These are phyloP conservation scores for Diabrotica virgifera DNA, from an alignment of 1,140 invertebrate genomes.

Conservation along the genomic window DNA sequence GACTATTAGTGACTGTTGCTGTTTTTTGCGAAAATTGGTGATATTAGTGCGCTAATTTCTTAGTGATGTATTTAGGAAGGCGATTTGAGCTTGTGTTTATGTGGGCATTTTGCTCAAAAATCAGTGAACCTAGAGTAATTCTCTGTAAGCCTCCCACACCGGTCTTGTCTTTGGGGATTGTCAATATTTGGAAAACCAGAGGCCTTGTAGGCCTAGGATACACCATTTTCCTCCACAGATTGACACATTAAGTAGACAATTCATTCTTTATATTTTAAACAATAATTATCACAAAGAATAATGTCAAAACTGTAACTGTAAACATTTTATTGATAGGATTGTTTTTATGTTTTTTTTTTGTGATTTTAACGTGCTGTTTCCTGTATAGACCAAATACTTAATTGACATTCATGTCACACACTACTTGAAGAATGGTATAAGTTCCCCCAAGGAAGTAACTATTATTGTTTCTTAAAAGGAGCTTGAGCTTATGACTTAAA, in stretches of 20 bases:
- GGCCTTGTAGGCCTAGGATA: not conserved
- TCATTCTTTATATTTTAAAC: too few relatives aligned
- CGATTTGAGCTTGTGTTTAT: not conserved
- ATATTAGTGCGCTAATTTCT: constrained; percentile 3
- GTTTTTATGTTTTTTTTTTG: not conserved
- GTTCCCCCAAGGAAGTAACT: too few relatives aligned
- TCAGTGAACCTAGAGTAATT: not conserved
- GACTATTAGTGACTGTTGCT: constrained; percentile 15
- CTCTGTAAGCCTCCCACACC: constrained; percentile 12
- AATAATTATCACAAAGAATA: too few relatives aligned
- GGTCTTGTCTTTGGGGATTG: constrained; percentile 17
- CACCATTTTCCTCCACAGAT: not conserved
- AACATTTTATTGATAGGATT: too few relatives aligned
- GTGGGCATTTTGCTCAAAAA: not conserved
- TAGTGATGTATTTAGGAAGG: constrained; percentile 5
- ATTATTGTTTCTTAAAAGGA: too few relatives aligned
- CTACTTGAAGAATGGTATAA: too few relatives aligned
- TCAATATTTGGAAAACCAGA: not conserved
- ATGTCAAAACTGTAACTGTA: too few relatives aligned
- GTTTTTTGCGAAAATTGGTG: constrained; percentile 13
- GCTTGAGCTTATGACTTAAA: too few relatives aligned
- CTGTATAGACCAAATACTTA: not conserved
- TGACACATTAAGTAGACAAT: too few relatives aligned
- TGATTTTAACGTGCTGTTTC: not conserved
- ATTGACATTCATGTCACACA: not conserved